Base-by-base conservation (phyloP, 2,888 invertebrate species). In the Sminthurides aquaticus region DNA sequence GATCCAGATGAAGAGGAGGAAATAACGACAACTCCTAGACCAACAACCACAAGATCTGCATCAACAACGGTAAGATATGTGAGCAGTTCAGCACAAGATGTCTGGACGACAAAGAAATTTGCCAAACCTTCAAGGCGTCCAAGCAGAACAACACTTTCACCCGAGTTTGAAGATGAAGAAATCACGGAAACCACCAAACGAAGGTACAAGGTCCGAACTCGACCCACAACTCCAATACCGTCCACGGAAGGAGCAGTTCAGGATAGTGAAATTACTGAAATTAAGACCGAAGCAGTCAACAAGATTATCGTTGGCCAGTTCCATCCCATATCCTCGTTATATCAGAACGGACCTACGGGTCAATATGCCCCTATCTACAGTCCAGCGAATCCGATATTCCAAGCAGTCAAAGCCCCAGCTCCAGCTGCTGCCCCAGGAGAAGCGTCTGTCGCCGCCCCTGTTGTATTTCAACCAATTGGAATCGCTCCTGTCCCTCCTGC, bases 1-100 rank as follows among this genome's bases (percentile, higher is more conserved):
- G 61, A 61, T 20, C 25, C 57, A 3, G 43, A 57, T 20, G 63
- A 63, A 28, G 63, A 63, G 29, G 63, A 57, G 43, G 22, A 24
- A 49, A 63, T 57, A 28, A 57, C 57, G 2, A 55, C 49, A 1
- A 29, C 62, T 18, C 1, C 3, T 22, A 27, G 24, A 24, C 29
- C 43, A 26, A 62, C 62, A 2, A 57, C 57, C 22, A 49, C 58
- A 11, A 56, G 11, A 20, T n/a, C n/a, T n/a, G 43, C 8, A 34
- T 15, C 43, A 15, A 34, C 43, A 15, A 34, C 43, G 15, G 5
- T 34, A 34, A 34, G 5, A 15, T 15, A 5, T 5, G 15, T 5
- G 8, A 34, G 8, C 5, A 34, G 43, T 34, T 11, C 43, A 34
- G 15, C 5, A 5, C 43, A 15, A 5, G 43, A 11, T 5, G 43